Evolutionary conservation across 1,140 invertebrate species (phyloP).

Genomic region (Laupala kohalensis): DNA sequence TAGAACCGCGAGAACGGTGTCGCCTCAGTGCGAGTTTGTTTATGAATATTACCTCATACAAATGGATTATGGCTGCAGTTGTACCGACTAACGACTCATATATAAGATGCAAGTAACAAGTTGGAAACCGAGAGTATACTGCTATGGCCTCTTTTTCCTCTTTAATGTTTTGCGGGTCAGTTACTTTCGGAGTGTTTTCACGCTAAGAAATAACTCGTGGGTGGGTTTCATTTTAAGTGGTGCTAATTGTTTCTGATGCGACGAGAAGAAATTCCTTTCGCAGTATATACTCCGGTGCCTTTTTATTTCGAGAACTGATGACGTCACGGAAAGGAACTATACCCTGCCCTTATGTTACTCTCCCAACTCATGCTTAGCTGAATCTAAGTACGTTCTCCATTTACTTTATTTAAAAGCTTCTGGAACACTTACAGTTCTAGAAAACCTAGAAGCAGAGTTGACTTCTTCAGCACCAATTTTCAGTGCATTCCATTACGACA

Average conservation of each 20-base stretch:
- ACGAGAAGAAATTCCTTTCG: not conserved
- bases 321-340: no score
- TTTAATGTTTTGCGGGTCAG: not conserved
- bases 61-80: not conserved
- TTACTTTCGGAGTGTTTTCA: not conserved
- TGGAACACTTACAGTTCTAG: no score
- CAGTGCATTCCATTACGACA: no score
- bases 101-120: not conserved
- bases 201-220: not conserved
- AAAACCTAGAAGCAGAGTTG: no score
- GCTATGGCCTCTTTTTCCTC: not conserved
- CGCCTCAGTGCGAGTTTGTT: not conserved
- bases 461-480: no score
- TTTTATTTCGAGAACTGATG: no score
- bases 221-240: not conserved
- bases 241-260: not conserved
- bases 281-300: not conserved
- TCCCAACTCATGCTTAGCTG: no score
- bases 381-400: no score
- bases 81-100: not conserved
- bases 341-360: no score
- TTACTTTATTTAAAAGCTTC: no score
- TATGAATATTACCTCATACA: not conserved
- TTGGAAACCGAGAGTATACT: not conserved
- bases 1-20: not conserved